Evolutionary conservation across 1,140 invertebrate genomes (phyloP), one percentile per base, ranked within the genome.

Genomic region (Leptoteleia sp.): DNA sequence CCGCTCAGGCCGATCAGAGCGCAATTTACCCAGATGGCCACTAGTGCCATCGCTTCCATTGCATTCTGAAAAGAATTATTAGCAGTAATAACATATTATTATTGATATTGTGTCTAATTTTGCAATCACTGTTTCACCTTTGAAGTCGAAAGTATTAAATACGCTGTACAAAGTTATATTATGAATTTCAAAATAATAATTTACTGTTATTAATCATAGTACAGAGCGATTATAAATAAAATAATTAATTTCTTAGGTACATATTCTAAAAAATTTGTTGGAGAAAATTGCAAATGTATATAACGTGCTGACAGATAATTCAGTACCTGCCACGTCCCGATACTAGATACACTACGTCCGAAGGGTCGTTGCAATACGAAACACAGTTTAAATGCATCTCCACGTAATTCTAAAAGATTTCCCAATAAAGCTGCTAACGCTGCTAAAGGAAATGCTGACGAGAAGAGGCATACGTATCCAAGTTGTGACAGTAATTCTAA

Each of bases 401-500:
- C 95, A 5, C 97, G 92, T 38, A 99, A 95, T 88, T 99, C 97
- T 43, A 98, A 92, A 7, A 99, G 90, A 90, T 99, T 99, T 86
- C 99, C 99, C 1, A 98, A 88, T 13, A 99, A 90, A 4, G 97
- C 97, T 87, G 96, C 98, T 25, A 98, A 84, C 0, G 96, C 97
- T 9, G 98, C 98, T 80, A 98, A 90, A 0, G 98, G 98, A 88
- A 99, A 99, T 0, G 97, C 97, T 9, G 96, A 96, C 0, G 97
- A 98, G 87, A 99, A 99, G 6, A 99, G 91, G 61, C 98, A 96
- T 19, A 99, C 97, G 89, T 99, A 99, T 29, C 97, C 97, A 84
- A 99, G 93, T 85, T 99, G 98, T 9, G 99, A 97, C 52, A 98
- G 93, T 95, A 99, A 98, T 90, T 99, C 98, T 71, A 99, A 89